These are phyloP conservation scores for Thereuonema tuberculata DNA, from an alignment of 1,140 invertebrate genomes.

Conservation along the genomic window DNA sequence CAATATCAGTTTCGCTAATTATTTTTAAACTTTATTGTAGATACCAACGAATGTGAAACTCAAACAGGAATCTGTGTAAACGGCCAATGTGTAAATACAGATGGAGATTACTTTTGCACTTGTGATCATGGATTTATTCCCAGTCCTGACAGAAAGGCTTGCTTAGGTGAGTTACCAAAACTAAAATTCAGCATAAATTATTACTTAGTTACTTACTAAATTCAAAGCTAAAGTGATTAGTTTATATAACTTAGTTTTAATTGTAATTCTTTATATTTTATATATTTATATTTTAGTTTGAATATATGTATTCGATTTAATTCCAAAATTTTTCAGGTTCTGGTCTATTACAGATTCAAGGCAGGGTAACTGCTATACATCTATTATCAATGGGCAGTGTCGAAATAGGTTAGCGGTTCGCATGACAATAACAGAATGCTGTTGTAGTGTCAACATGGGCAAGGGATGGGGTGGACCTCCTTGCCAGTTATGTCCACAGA, in stretches of 20 bases:
- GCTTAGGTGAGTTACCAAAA: constrained; percentile 55
- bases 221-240: no score
- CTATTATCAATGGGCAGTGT: constrained; percentile 50
- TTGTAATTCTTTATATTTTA: not conserved
- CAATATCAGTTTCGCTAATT: not conserved
- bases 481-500: constrained; percentile 58
- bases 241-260: no score
- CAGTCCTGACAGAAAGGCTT: constrained; percentile 60
- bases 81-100: constrained; percentile 70
- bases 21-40: constrained; percentile 25
- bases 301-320: not conserved
- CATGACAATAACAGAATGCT: constrained; percentile 70
- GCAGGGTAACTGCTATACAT: constrained; percentile 64
- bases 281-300: not conserved
- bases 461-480: constrained; percentile 59
- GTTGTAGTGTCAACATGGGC: constrained; percentile 77
- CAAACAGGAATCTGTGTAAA: constrained; percentile 49
- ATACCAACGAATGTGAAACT: constrained; percentile 60
- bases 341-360: constrained; percentile 44
- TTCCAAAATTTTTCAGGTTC: not conserved
- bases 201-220: no score
- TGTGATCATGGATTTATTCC: constrained; percentile 73
- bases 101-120: constrained; percentile 68
- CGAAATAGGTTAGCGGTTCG: constrained; percentile 47
- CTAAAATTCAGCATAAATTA: no score